A percentile compares a stretch with the other conserved stretches of the same genome.
These are phyloP conservation scores for Drosophila mercatorum DNA, from an alignment of 2,888 invertebrate species.

Conservation along the genomic window DNA sequence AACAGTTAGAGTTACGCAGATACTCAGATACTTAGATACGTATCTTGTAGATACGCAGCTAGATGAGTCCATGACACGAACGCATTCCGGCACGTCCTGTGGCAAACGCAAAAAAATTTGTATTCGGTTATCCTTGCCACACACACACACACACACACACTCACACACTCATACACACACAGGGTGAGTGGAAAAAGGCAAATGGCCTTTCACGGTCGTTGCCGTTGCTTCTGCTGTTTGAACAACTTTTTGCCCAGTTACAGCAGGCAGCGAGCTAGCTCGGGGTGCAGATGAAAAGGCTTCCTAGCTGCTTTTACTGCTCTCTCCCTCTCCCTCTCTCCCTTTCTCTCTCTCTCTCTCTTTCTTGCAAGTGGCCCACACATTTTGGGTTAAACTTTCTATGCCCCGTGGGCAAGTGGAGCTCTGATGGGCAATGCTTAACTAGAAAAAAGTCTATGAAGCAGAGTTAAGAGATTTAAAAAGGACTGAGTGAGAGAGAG, in stretches of 20 bases:
- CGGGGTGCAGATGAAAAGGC: constrained; percentile 8
- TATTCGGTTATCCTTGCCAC: constrained; percentile 74
- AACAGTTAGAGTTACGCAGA: constrained; percentile 30
- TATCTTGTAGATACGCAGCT: constrained; percentile 23
- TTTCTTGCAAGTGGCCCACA: constrained; percentile 42
- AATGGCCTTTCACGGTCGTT: constrained; percentile 82
- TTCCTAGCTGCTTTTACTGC: constrained; percentile 34
- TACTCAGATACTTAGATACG: constrained; percentile 25
- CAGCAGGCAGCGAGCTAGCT: constrained; percentile 19
- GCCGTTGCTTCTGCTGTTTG: constrained; percentile 54
- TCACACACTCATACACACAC: neutral
- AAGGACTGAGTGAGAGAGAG: too few species aligned
- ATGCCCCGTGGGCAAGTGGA: constrained; percentile 34
- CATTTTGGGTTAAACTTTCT: constrained; percentile 63
- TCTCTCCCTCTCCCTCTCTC: constrained; percentile 1
- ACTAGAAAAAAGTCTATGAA: constrained; percentile 6
- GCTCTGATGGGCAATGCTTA: constrained; percentile 13
- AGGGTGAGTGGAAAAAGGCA: constrained; percentile 55
- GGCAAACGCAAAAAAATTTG: constrained; percentile 65
- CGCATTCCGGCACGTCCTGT: constrained; percentile 68
- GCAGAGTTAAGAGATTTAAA: neutral
- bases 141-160: constrained; percentile 26
- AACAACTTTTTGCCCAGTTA: constrained; percentile 55
- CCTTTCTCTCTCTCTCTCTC: constrained; percentile 8
- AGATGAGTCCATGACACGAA: constrained; percentile 41